These are phyloP conservation scores for Thera britannica DNA, from an alignment of 2,888 invertebrate genomes.

Conservation along the genomic window DNA sequence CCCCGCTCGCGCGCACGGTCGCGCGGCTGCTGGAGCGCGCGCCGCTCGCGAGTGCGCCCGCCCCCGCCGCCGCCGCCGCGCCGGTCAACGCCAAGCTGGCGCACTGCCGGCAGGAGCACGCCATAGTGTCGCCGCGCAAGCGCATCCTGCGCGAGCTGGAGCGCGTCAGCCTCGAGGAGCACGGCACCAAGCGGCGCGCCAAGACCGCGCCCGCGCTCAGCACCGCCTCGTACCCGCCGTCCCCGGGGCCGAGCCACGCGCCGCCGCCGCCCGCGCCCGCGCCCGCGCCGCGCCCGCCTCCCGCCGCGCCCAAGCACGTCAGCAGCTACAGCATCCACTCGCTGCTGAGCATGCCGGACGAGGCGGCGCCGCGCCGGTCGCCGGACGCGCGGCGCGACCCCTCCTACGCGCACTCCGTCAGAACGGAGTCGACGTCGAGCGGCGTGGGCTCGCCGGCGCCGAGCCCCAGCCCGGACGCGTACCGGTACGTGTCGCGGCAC, in stretches of 20 bases:
- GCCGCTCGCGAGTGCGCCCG: conserved; percentile 55
- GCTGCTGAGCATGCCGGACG: conserved; percentile 88
- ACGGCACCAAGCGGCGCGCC: conserved; percentile 86
- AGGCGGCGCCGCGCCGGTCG: conserved; percentile 67
- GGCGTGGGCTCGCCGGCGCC: conserved; percentile 69
- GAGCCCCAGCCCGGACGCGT: conserved; percentile 75
- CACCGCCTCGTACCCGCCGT: conserved; percentile 66
- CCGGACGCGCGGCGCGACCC: conserved; percentile 73
- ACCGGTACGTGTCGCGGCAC: conserved; percentile 69
- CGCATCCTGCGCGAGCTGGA: conserved; percentile 93
- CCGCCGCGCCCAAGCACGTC: conserved; percentile 73
- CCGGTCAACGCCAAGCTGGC: conserved; percentile 77
- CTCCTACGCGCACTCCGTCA: conserved; percentile 62
- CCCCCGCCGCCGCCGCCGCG: conserved; percentile 46
- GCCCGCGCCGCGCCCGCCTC: conserved; percentile 52
- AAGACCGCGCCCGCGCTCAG: conserved; percentile 75
- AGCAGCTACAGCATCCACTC: conserved; percentile 95
- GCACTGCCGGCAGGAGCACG: conserved; percentile 78
- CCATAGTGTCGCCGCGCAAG: conserved; percentile 92
- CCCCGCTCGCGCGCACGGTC: conserved; percentile 65
- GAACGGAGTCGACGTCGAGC: conserved; percentile 73
- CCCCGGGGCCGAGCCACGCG: conserved; percentile 52
- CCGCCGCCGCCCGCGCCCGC: conserved; percentile 56
- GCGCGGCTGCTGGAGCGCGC: conserved; percentile 71
- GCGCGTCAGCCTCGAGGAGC: conserved; percentile 89